phyloP scores from a whole-genome alignment of 1,140 invertebrate genomes.

The Drosophila kohkoa region DNA sequence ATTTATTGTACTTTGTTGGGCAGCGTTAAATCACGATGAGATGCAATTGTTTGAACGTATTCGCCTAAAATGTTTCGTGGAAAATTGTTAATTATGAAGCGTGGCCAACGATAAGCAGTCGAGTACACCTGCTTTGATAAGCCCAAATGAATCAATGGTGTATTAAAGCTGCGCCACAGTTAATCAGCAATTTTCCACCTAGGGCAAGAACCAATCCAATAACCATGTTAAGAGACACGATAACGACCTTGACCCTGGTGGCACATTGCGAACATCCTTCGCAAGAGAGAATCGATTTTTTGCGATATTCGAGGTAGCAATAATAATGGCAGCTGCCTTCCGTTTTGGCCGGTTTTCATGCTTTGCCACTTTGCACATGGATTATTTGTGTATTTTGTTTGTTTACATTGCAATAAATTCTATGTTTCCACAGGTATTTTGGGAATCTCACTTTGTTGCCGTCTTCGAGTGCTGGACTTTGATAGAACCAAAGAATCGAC shows the following conservation, averaged over 20 bases:
- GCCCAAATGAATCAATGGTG: neutral
- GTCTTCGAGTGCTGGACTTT: constrained; percentile 5
- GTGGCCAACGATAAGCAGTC: constrained; percentile 13
- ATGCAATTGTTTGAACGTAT: constrained; percentile 22
- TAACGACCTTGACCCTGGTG: constrained; percentile 54
- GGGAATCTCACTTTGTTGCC: constrained; percentile 9
- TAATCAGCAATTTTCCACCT: constrained; percentile 3
- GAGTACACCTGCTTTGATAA: constrained; percentile 14
- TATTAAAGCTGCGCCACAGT: constrained; percentile 8
- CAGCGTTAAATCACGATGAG: constrained; percentile 48
- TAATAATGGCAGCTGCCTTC: constrained; percentile 3
- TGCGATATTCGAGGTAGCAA: constrained; percentile 9
- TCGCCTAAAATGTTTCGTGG: neutral
- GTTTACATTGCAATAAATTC: constrained; percentile 65
- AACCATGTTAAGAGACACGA: neutral
- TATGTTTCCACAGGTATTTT: constrained; percentile 40
- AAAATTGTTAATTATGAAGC: neutral
- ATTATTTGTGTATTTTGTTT: constrained; percentile 41
- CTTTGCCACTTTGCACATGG: constrained; percentile 6
- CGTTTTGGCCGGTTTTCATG: neutral
- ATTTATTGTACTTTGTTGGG: constrained; percentile 14
- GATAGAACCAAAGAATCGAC: constrained; percentile 5
- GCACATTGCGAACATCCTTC: constrained; percentile 1
- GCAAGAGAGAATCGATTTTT: constrained; percentile 57
- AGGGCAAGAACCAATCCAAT: neutral